Percentiles rank a stretch among this genome's conserved stretches.
Conservation (phyloP, 2,797 vertebrate species). For the Hipposideros larvatus region DNA sequence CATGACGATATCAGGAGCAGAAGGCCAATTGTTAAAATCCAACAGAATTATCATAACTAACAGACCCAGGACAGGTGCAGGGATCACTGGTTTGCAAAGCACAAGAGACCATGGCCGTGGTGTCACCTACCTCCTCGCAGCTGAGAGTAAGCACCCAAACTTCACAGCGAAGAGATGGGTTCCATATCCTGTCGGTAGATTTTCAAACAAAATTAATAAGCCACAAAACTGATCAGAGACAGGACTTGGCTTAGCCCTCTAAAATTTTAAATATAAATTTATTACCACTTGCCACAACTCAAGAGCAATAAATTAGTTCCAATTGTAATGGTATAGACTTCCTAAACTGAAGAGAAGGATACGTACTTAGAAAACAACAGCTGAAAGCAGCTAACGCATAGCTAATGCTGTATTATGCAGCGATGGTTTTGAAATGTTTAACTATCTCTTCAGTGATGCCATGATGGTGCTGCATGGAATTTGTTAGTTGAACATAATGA, state of each 20-base stretch:
- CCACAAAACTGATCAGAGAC: background rate
- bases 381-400: background rate
- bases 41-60: background rate
- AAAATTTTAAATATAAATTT: slow-evolving; percentile 16
- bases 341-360: background rate
- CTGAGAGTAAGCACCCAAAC: background rate
- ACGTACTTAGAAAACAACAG: background rate
- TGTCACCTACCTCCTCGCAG: background rate
- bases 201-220: background rate
- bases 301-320: background rate
- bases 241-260: background rate
- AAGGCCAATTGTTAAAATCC: background rate
- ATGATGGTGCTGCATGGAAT: background rate
- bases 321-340: background rate
- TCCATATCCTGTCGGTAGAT: background rate
- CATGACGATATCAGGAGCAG: background rate
- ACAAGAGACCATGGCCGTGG: background rate
- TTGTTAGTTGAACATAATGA: background rate
- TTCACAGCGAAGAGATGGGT: background rate
- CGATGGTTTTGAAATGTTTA: background rate
- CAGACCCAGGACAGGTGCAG: background rate
- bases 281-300: background rate
- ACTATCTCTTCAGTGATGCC: background rate
- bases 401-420: background rate
- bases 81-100: background rate